These are phyloP conservation scores for Epizoanthus scotinus DNA, from an alignment of 92 coral and sea anemone species.

Conservation along the genomic window DNA sequence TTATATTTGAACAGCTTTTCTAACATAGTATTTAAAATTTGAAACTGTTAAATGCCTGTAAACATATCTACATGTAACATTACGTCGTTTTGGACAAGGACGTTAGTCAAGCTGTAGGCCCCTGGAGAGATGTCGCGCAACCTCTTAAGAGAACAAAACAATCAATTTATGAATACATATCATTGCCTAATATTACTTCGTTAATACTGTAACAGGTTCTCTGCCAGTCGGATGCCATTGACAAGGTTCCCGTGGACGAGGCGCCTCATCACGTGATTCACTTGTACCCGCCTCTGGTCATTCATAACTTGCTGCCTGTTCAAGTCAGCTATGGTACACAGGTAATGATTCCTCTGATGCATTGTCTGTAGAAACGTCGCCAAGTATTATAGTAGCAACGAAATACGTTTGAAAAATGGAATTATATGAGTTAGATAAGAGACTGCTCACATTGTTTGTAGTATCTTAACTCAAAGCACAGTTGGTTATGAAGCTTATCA, in stretches of 20 bases:
- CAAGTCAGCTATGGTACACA: constrained; percentile 60
- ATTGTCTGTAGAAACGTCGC: background rate
- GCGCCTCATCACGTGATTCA: constrained; percentile 97
- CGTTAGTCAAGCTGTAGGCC: too few relatives aligned
- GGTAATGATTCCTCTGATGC: constrained; percentile 49
- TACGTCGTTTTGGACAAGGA: too few relatives aligned
- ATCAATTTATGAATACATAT: background rate
- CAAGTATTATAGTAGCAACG: background rate
- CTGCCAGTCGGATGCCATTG: constrained; percentile 78
- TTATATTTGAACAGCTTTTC: too few relatives aligned
- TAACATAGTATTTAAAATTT: too few relatives aligned
- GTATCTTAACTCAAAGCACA: too few relatives aligned
- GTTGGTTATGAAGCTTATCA: too few relatives aligned
- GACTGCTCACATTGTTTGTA: too few relatives aligned
- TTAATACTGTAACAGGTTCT: constrained; percentile 55
- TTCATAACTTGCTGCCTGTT: constrained; percentile 86
- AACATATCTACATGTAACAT: too few relatives aligned
- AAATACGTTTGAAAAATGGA: background rate
- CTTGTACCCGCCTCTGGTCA: constrained; percentile 85
- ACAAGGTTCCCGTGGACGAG: constrained; percentile 76
- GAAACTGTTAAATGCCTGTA: too few relatives aligned
- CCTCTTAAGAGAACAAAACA: too few relatives aligned
- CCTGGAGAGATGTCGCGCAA: too few relatives aligned
- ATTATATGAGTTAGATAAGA: background rate
- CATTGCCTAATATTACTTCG: background rate